Evolutionary conservation across 2,888 invertebrate species (phyloP).

Genomic region (Dichetophora obliterata): DNA sequence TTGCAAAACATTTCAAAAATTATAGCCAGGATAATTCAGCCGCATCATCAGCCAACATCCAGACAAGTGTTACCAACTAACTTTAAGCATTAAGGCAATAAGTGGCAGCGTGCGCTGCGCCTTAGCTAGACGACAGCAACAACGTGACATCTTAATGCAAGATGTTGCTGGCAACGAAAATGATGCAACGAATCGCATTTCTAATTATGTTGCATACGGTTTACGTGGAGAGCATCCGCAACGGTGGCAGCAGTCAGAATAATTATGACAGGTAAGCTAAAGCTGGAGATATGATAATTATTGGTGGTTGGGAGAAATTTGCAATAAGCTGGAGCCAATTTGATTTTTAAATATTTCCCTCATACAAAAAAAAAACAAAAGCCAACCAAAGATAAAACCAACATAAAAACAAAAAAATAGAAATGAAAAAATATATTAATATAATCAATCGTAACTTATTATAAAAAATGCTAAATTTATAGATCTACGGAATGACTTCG

Average conservation of each 20-base stretch:
- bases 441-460: too few relatives aligned
- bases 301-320: background rate
- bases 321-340: background rate
- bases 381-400: too few relatives aligned
- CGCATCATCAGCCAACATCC: conserved; percentile 1
- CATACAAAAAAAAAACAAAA: too few relatives aligned
- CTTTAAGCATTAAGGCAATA: background rate
- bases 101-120: background rate
- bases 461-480: too few relatives aligned
- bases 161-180: conserved; percentile 52
- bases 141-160: conserved; percentile 25
- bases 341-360: too few relatives aligned
- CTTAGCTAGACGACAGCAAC: conserved; percentile 2
- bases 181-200: conserved; percentile 67
- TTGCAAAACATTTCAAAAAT: conserved; percentile 31
- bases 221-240: conserved; percentile 67
- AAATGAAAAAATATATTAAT: too few relatives aligned
- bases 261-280: conserved; percentile 60
- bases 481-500: too few relatives aligned
- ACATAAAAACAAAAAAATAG: too few relatives aligned
- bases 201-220: conserved; percentile 68
- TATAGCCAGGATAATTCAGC: conserved; percentile 29
- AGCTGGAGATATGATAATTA: background rate
- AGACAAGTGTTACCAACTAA: conserved; percentile 22
- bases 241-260: conserved; percentile 53